These are phyloP conservation scores for Epinephelus lanceolatus DNA, from an alignment of 2,113 vertebrate species.

Conservation along the genomic window DNA sequence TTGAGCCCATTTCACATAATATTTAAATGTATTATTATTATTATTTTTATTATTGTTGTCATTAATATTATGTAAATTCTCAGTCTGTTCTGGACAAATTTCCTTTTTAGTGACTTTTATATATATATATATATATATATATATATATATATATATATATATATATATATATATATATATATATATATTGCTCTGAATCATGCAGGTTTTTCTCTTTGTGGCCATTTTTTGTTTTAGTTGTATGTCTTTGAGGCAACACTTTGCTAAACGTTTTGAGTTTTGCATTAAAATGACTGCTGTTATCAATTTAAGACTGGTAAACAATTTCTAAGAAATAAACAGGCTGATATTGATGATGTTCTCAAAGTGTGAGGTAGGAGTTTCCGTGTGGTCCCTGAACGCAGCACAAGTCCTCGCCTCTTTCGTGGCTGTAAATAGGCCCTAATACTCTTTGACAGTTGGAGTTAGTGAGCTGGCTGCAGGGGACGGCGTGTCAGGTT, in stretches of 20 bases:
- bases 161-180: too few species aligned
- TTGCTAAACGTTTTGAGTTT: background rate
- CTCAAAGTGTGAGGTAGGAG: background rate
- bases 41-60: background rate
- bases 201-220: background rate
- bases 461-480: constrained; percentile 22
- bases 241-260: background rate
- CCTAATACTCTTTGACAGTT: constrained; percentile 59
- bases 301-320: background rate
- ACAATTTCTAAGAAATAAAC: background rate
- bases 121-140: too few species aligned
- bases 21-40: background rate
- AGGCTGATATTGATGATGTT: background rate
- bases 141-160: too few species aligned
- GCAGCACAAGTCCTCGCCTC: constrained; percentile 68
- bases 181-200: background rate
- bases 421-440: constrained; percentile 45
- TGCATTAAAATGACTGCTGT: too few species aligned
- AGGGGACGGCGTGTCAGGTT: constrained; percentile 24
- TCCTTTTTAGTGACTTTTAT: too few species aligned
- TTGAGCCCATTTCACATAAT: background rate
- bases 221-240: background rate
- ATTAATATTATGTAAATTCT: too few species aligned
- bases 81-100: too few species aligned
- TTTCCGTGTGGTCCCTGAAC: constrained; percentile 67